Evolutionary conservation across 2,113 vertebrate genomes (phyloP).

Genomic region (Oreochromis aureus): DNA sequence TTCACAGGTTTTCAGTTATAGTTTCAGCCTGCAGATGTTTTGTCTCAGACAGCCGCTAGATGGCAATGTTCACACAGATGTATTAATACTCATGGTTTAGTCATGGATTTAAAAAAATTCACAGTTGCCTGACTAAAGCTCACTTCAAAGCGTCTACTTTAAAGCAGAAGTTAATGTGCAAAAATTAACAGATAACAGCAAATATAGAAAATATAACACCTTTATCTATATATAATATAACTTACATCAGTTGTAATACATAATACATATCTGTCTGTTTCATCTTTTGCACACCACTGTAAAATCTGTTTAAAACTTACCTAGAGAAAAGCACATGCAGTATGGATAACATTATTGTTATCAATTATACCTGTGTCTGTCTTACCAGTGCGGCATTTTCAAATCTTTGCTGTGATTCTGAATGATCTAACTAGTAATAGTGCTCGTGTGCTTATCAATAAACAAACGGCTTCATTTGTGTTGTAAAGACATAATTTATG

Average conservation of each 20-base stretch:
- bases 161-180: neutral
- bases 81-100: neutral
- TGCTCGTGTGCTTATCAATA: neutral
- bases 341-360: neutral
- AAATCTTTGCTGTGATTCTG: neutral
- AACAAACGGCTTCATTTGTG: neutral
- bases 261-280: neutral
- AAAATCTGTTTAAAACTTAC: neutral
- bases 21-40: neutral
- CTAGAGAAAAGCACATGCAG: neutral
- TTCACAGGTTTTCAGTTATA: neutral
- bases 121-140: neutral
- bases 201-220: neutral
- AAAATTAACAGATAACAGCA: neutral
- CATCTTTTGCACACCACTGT: neutral
- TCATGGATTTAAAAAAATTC: neutral
- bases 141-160: neutral
- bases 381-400: neutral
- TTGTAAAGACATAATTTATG: neutral
- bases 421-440: neutral
- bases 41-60: slow-evolving; percentile 37
- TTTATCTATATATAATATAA: neutral
- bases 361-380: neutral
- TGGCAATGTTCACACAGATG: neutral
- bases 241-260: neutral